Conservation (phyloP, 2,797 vertebrate genomes). For the Helarctos malayanus region DNA sequence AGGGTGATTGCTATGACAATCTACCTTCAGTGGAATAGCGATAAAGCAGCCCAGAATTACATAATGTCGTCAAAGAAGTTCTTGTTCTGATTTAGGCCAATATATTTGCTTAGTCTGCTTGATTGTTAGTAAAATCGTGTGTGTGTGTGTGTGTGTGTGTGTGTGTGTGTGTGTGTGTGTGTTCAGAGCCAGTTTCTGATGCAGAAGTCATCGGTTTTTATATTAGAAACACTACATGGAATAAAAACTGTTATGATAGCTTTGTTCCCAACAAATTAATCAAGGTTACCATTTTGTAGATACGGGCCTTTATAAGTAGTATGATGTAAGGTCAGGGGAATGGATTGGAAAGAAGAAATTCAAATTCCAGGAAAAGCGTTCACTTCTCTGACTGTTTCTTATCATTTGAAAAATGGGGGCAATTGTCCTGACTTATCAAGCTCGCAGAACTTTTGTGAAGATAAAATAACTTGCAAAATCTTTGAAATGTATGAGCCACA, state of each 20-base stretch:
- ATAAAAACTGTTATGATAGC: neutral
- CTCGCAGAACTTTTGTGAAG: conserved; percentile 17
- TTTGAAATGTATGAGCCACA: conserved; percentile 3
- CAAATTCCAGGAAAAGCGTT: neutral
- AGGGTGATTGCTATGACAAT: conserved; percentile 16
- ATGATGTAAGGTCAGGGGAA: neutral
- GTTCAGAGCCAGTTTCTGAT: conserved; percentile 32
- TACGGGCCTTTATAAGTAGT: neutral
- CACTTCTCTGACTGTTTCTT: neutral
- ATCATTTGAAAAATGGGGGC: conserved; percentile 28
- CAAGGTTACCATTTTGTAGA: conserved; percentile 15
- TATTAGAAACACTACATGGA: neutral
- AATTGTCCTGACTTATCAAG: neutral
- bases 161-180: neutral
- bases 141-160: neutral
- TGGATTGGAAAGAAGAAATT: conserved; percentile 45
- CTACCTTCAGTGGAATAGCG: neutral
- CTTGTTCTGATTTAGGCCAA: neutral
- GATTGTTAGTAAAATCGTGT: neutral
- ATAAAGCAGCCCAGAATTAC: conserved; percentile 35
- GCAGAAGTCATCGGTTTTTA: conserved; percentile 24
- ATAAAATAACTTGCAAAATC: conserved; percentile 9
- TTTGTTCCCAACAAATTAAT: neutral
- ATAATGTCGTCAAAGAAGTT: conserved; percentile 2
- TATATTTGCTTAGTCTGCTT: neutral